A percentile compares a stretch with the other conserved stretches of the same genome.
These are phyloP conservation scores for Erythrocercus mccallii DNA, from an alignment of 2,113 vertebrate species.

Conservation along the genomic window DNA sequence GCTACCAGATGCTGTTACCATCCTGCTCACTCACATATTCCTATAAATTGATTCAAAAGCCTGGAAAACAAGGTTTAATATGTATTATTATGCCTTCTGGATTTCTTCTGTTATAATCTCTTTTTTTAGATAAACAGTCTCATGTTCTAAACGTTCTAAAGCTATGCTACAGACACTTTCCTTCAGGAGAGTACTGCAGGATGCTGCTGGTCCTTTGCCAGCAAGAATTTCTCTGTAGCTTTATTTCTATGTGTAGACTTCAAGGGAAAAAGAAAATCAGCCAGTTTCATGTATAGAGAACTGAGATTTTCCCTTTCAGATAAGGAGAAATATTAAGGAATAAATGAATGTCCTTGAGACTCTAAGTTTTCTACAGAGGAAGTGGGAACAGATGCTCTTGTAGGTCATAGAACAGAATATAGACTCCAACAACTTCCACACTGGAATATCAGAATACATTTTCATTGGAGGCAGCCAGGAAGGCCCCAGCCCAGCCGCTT, in stretches of 20 bases:
- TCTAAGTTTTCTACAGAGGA: neutral
- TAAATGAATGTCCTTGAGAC: neutral
- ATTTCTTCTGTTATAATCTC: neutral
- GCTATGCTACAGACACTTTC: neutral
- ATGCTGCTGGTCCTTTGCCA: neutral
- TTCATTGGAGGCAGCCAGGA: neutral
- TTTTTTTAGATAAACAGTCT: neutral
- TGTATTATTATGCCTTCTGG: neutral
- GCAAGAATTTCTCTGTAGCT: neutral
- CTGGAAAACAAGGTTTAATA: conserved; percentile 7
- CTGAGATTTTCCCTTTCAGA: neutral
- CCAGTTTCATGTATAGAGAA: fast-evolving
- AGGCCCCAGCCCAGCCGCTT: neutral
- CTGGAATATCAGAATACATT: neutral
- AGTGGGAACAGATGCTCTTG: neutral
- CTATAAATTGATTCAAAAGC: conserved; percentile 9
- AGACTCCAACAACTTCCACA: neutral
- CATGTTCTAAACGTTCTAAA: neutral
- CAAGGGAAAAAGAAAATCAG: neutral
- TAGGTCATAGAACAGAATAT: neutral
- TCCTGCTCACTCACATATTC: conserved; percentile 14
- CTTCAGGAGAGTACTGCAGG: neutral
- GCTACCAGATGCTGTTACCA: conserved; percentile 53
- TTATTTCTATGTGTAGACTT: neutral
- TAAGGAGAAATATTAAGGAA: neutral